Percentiles rank a stretch among this genome's conserved stretches.
These are phyloP conservation scores for Falco berigora DNA, from an alignment of 2,797 vertebrate species.

Conservation along the genomic window DNA sequence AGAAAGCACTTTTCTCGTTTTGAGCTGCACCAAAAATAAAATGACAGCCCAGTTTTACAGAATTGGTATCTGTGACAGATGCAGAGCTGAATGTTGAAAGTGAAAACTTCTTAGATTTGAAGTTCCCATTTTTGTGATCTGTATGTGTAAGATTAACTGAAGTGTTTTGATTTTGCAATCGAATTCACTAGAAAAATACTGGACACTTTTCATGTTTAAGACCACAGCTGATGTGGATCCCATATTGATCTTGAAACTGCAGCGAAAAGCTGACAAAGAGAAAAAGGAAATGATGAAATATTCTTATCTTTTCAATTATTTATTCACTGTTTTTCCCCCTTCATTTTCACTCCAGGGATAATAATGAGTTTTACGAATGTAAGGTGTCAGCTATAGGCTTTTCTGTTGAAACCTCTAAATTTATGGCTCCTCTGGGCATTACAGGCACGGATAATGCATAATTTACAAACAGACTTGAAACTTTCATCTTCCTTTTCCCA, in stretches of 20 bases:
- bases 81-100: neutral
- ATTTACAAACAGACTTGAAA: slow-evolving; percentile 68
- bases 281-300: slow-evolving; percentile 56
- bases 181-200: neutral
- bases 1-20: neutral
- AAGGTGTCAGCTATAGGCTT: slow-evolving; percentile 67
- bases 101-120: neutral
- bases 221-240: slow-evolving; percentile 41
- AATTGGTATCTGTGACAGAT: neutral
- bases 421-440: slow-evolving; percentile 66
- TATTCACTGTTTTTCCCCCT: slow-evolving; percentile 42
- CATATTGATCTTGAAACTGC: slow-evolving; percentile 32
- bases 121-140: neutral
- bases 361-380: slow-evolving; percentile 71
- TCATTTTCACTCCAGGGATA: slow-evolving; percentile 58
- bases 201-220: slow-evolving; percentile 1
- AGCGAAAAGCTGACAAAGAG: slow-evolving; percentile 45
- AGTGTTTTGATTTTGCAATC: neutral
- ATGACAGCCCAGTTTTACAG: neutral
- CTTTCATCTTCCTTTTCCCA: slow-evolving; percentile 65
- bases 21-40: neutral
- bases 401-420: slow-evolving; percentile 66
- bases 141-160: neutral
- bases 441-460: slow-evolving; percentile 58
- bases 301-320: slow-evolving; percentile 70